Evolutionary conservation across 2,797 vertebrate species (phyloP), one percentile per base, ranked within the genome.

Genomic region (Myotis pilosus): DNA sequence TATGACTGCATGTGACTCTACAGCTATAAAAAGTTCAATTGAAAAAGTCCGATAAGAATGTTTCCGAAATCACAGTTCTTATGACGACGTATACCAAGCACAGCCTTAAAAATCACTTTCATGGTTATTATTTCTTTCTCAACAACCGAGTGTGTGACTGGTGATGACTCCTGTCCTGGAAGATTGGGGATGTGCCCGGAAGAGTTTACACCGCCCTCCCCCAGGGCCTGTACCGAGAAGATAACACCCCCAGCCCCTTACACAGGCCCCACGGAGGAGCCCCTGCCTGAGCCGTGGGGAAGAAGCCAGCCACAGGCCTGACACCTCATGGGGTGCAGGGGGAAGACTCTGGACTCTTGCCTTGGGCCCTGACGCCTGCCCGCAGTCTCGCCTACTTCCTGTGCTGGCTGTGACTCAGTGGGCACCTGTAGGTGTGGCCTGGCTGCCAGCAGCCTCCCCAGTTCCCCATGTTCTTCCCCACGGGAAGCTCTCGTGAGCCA

Each of bases 241-340:
- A 15, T 17, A 44, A 44, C 4, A 4, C 41, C 30, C 10, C 62
- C 2, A 2, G 3, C 19, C 6, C 55, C 15, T 9, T 1, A 5
- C 76, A 6, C 25, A 30, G 64, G 44, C 7, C 53, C 38, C 51
- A 3, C 2, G 0, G 19, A 28, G 22, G 22, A 49, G 3, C 19
- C 36, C 69, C 44, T 19, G 49, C 33, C 12, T 5, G 25, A 41
- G n/a, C 28, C 19, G 6, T 8, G 3, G 4, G 10, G 81, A 57
- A 57, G 23, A 30, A 36, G 30, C 53, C 1, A 20, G 80, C 33
- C 0, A 1, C 20, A 47, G 28, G 41, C 51, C 51, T 19, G 83
- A 9, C 51, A 30, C 66, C 25, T 41, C n/a, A 11, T 3, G 33
- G 66, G 53, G 2, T 11, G 41, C 33, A 1, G 12, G 19, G 7